Evolutionary conservation across 1,140 invertebrate species (phyloP), one percentile per base, ranked within the genome.

Genomic region (Drosophila neocordata): DNA sequence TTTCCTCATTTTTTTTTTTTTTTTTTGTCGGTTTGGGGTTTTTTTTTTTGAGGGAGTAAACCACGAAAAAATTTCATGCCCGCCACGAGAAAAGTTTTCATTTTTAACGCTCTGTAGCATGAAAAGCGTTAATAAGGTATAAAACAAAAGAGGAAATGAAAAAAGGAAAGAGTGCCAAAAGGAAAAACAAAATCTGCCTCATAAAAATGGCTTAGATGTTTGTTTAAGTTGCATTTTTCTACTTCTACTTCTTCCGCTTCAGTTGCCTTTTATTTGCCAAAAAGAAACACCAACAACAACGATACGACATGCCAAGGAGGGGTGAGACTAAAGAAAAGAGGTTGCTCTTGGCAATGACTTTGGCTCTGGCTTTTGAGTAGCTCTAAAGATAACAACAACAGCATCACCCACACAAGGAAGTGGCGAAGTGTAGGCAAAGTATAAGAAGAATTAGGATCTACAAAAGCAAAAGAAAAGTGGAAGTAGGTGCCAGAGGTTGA

Each of bases 321-420:
- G 18, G 15, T 1, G 27, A 31, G 41, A 48, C 15, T 48, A 48
- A 48, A 48, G 41, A 48, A 48, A 20, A 48, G 41, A 31, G 63
- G 69, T 63, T 87, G 83, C 83, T 87, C 82, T 87, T 87, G 82
- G 82, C 82, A 82, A 69, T 88, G 82, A 87, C 83, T 87, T 87
- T 88, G 76, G 69, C 55, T 52, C 41, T 63, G 41, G 63, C 65
- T 62, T 59, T 65, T 64, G 70, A 84, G 69, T 77, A 61, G 81
- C 41, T 48, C 81, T 59, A 64, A 66, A 65, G 52, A 67, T 51
- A 73, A 63, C 71, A 69, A 41, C 57, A 67, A 11, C 51, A 52
- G 51, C 13, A 55, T 24, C 24, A 55, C 27, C 31, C 34, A 6
- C 15, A 48, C 8, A 18, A 48, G 41, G 8, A 4, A 20, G 41